Evolutionary conservation across 2,113 vertebrate species (phyloP).

Genomic region (Eptatretus burgeri): DNA sequence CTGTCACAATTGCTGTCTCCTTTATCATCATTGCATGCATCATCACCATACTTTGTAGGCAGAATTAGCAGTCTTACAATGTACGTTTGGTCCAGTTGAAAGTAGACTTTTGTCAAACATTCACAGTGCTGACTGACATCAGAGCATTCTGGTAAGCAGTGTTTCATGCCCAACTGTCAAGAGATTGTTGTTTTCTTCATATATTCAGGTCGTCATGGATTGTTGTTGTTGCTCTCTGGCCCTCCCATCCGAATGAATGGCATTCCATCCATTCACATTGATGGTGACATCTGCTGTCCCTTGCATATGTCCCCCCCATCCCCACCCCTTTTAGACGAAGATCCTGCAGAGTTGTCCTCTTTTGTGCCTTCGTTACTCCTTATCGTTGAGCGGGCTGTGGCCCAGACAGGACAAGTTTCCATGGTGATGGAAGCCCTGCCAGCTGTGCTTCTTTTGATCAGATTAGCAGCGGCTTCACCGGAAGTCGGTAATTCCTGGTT

Average conservation of each 20-base stretch:
- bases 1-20: no score
- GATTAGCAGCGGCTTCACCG: slow-evolving; percentile 36
- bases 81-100: no score
- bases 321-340: slow-evolving; percentile 29
- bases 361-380: slow-evolving; percentile 45
- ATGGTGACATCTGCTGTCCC: background rate
- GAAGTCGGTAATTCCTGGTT: slow-evolving; percentile 32
- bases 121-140: no score
- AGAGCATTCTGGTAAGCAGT: no score
- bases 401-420: slow-evolving; percentile 53
- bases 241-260: background rate
- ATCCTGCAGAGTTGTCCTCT: slow-evolving; percentile 34
- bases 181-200: no score
- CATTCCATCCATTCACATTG: background rate
- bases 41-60: no score
- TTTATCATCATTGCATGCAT: no score
- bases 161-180: no score
- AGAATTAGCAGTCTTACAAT: no score
- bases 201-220: no score
- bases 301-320: no score
- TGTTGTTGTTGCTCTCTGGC: background rate
- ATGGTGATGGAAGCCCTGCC: slow-evolving; percentile 43
- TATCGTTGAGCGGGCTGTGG: slow-evolving; percentile 52
- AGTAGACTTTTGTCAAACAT: no score
- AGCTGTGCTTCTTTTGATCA: slow-evolving; percentile 48